These are phyloP conservation scores for Xestobium rufovillosum DNA, from an alignment of 2,888 invertebrate species.

Conservation along the genomic window DNA sequence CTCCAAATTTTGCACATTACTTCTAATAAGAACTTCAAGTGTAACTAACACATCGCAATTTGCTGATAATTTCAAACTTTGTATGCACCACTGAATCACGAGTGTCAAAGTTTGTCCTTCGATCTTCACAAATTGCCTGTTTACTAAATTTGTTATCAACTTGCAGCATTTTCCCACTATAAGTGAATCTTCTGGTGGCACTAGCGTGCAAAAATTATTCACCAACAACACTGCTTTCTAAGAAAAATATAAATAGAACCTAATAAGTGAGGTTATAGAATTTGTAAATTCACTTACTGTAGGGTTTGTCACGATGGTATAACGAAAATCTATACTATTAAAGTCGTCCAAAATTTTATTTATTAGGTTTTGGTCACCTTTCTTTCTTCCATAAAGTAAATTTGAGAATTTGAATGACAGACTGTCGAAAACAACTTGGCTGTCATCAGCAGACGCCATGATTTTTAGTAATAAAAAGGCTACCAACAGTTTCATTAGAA, in stretches of 20 bases:
- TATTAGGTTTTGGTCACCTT: slow-evolving; percentile 45
- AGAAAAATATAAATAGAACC: slow-evolving; percentile 20
- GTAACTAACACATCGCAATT: slow-evolving; percentile 37
- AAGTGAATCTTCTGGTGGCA: slow-evolving; percentile 46
- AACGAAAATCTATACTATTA: slow-evolving; percentile 54
- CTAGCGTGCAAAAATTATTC: slow-evolving; percentile 37
- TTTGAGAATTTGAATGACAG: slow-evolving; percentile 36
- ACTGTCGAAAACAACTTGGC: slow-evolving; percentile 30
- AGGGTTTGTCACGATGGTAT: slow-evolving; percentile 31
- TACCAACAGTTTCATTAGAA: no score
- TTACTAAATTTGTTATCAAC: slow-evolving; percentile 49
- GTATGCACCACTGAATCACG: slow-evolving; percentile 39
- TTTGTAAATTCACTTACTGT: slow-evolving; percentile 30
- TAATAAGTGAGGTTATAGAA: slow-evolving; percentile 11
- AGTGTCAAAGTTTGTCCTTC: slow-evolving; percentile 37
- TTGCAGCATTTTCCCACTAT: slow-evolving; percentile 53
- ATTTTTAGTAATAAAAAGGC: no score
- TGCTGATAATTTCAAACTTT: slow-evolving; percentile 33
- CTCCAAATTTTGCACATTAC: slow-evolving; percentile 27
- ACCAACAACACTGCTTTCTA: slow-evolving; percentile 40
- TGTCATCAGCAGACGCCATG: slow-evolving; percentile 23
- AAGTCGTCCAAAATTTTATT: slow-evolving; percentile 54
- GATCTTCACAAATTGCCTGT: slow-evolving; percentile 46
- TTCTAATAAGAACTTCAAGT: slow-evolving; percentile 38
- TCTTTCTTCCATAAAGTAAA: slow-evolving; percentile 31